Base-by-base conservation (phyloP, 92 coral and sea anemone species). In the Pocillopora meandrina region DNA sequence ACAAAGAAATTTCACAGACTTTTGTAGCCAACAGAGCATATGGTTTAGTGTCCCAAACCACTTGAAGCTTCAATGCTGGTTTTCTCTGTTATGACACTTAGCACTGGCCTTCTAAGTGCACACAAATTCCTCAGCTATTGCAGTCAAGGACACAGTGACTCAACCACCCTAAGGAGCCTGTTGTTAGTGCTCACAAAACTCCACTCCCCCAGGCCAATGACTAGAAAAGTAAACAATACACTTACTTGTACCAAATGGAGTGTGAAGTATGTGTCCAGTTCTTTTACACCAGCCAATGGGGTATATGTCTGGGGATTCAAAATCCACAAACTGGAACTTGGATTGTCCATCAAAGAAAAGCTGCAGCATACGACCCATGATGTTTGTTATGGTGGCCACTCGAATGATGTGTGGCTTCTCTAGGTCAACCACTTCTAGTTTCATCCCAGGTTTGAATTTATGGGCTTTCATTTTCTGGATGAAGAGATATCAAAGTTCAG, bases 311-410 rank as follows among this genome's bases (percentile, higher is more conserved):
- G 99, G 95, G 58, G 97, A 81, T n/a, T 97, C 99, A 31, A 92
- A 89, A 87, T 94, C 98, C 12, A 97, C 93, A 88, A 94, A 97
- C 94, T 97, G 99, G 72, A 94, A 94, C 69, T 94, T 85, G 13
- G 98, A 91, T 75, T 90, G 98, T 11, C 99, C 98, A 76, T 97
- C 99, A 86, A 97, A 95, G 78, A 92, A 97, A 59, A 97, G 88
- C 81, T 95, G 96, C 16, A 97, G 86, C 58, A 95, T 87, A 42
- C 98, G 85, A 17, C 99, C 99, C 90, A 95, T 91, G 61, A 92
- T 93, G 71, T 97, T 95, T 15, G 95, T 95, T 74, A 97, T 87
- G 36, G 99, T 97, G 20, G 98, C 98, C 14, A 97, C 98, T 26
- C 97, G 93, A 76, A 97, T 90, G 35, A 90, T 85, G 12, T 82